phyloP scores from a whole-genome alignment of 64 coral and sea anemone species.

The Cladopsammia gracilis region DNA sequence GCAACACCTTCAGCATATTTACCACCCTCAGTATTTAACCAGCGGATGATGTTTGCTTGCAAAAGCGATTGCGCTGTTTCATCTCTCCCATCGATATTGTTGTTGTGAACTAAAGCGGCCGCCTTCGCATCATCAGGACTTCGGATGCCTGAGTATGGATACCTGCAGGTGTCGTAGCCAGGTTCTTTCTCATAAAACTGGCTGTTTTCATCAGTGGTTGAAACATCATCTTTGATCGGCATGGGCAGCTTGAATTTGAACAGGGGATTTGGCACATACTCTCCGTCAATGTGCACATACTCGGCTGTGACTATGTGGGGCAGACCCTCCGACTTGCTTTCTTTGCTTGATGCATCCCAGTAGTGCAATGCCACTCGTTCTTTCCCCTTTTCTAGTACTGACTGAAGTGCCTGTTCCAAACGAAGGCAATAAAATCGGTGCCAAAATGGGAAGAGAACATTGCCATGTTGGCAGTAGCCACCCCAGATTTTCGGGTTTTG shows the following conservation, averaged over 20 bases:
- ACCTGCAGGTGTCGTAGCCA: conserved; percentile 42
- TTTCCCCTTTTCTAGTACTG: conserved; percentile 51
- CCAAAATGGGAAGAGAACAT: conserved; percentile 64
- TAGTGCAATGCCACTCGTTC: conserved; percentile 62
- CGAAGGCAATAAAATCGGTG: conserved; percentile 57
- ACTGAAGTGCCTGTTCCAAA: conserved; percentile 54
- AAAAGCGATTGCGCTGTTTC: conserved; percentile 34
- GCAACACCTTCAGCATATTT: conserved; percentile 4
- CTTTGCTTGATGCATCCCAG: conserved; percentile 60
- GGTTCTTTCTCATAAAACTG: conserved; percentile 40
- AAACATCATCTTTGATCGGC: conserved; percentile 25
- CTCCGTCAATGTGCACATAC: conserved; percentile 41
- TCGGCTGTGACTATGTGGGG: conserved; percentile 43
- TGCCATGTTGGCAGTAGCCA: conserved; percentile 58
- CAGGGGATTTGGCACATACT: conserved; percentile 41
- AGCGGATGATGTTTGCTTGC: conserved; percentile 32
- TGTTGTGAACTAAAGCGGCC: neutral
- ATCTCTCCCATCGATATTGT: neutral
- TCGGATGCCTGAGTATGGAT: conserved; percentile 38
- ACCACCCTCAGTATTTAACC: neutral
- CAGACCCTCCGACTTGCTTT: conserved; percentile 48
- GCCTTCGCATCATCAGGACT: conserved; percentile 31
- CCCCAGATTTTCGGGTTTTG: neutral
- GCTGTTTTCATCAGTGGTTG: conserved; percentile 21
- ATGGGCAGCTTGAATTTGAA: conserved; percentile 21